Base-by-base conservation (phyloP, 2,113 vertebrate species). In the Nothocercus nigrocapillus region DNA sequence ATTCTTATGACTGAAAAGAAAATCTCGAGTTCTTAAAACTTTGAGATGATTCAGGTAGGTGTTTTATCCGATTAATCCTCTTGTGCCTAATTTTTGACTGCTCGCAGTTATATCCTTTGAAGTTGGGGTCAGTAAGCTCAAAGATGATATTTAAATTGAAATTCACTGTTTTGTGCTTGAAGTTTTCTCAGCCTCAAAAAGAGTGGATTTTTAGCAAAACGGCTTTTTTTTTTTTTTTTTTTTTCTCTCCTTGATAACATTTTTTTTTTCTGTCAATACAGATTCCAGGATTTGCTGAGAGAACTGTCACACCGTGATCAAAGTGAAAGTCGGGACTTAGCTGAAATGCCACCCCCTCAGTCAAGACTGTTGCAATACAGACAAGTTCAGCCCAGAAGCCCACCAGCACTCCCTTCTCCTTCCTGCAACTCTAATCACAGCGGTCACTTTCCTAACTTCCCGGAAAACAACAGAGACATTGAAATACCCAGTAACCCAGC, bases 321-420 rank as follows among this genome's bases (percentile, higher is more conserved):
- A 9, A 97, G 97, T 44, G 99, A 99, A 94, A 98, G 97, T 44
- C 98, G 99, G 85, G 99, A 99, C 80, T 95, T 97, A 13, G 77
- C 98, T 16, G 99, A 99, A 78, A 99, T 99, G 99, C 99, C 99
- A 15, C 99, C 99, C 47, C 99, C 99, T 36, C 99, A 99, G 85
- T 99, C 99, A 28, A 99, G 99, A 84, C 99, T 99, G 95, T 98
- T 99, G 95, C 99, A 99, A 90, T 99, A 99, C 94, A 98, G 99
- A 96, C 99, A 99, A 97, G 98, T 99, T 30, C 98, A 99, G 95
- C 96, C 98, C 97, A 98, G 98, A 63, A 98, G 97, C 97, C 98
- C 99, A 98, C 92, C 98, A 98, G 99, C 98, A 98, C 98, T 95
- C 97, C 98, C 93, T 85, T 98, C 95, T 97, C 98, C 97, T 97